A percentile compares a stretch with the other conserved stretches of the same genome.
Evolutionary conservation across 2,888 invertebrate genomes (phyloP).

Genomic region (Phalera bucephala): DNA sequence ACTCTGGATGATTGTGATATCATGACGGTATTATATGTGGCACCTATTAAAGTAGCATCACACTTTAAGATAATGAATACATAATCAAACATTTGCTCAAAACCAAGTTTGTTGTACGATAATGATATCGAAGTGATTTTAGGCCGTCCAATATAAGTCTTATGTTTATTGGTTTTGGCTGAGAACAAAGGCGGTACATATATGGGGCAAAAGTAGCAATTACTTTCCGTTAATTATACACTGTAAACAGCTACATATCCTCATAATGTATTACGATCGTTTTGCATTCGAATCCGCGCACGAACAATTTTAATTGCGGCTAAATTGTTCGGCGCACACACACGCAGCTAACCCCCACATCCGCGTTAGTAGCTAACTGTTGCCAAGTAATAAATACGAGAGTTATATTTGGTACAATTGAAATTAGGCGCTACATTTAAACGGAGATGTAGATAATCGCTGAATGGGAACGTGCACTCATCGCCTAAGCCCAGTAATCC

Average conservation of each 20-base stretch:
- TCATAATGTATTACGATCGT: slow-evolving; percentile 36
- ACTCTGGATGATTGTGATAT: no score
- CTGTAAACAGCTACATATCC: slow-evolving; percentile 22
- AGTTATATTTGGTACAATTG: slow-evolving; percentile 81
- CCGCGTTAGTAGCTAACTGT: slow-evolving; percentile 47
- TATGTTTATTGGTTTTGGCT: background rate
- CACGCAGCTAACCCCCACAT: slow-evolving; percentile 27
- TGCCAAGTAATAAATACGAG: slow-evolving; percentile 78
- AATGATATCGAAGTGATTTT: background rate
- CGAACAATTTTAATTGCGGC: slow-evolving; percentile 70
- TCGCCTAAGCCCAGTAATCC: slow-evolving; percentile 75
- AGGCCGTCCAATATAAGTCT: background rate
- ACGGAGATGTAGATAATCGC: slow-evolving; percentile 64
- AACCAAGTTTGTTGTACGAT: no score
- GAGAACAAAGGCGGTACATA: slow-evolving; percentile 9
- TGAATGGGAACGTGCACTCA: slow-evolving; percentile 74
- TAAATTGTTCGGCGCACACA: slow-evolving; percentile 63
- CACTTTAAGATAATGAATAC: no score
- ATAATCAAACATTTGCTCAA: no score
- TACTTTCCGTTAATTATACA: slow-evolving; percentile 15
- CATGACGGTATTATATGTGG: no score
- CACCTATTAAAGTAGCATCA: no score
- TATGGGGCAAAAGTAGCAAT: slow-evolving; percentile 14
- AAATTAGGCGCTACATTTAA: slow-evolving; percentile 79
- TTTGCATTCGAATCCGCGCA: slow-evolving; percentile 48